Percentiles rank a stretch among this genome's conserved stretches.
Conservation (phyloP, 2,888 invertebrate species). For the Dynastes maya region DNA sequence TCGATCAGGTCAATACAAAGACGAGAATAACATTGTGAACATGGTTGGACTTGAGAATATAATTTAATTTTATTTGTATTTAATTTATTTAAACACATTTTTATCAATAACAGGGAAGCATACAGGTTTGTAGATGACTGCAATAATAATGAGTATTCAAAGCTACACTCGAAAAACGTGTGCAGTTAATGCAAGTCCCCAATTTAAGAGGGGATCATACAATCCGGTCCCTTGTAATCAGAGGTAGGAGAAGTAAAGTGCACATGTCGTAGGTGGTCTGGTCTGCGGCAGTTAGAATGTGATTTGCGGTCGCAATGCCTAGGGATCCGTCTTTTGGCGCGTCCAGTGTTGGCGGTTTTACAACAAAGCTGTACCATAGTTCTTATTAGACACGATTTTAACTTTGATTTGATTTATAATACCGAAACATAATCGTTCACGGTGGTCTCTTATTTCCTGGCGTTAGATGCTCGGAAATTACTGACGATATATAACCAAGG, state of each 20-base stretch:
- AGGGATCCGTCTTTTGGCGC: constrained; percentile 22
- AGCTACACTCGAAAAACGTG: neutral
- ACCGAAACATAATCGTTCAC: neutral
- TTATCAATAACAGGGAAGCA: no score
- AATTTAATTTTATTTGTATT: no score
- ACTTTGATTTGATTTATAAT: constrained; percentile 13
- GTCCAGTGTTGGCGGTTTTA: neutral
- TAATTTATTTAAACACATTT: no score
- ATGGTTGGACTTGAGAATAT: no score
- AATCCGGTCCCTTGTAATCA: constrained; percentile 42
- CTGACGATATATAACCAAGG: neutral
- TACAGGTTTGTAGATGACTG: no score
- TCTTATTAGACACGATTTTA: constrained; percentile 12
- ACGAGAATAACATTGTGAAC: no score
- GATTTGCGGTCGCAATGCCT: constrained; percentile 36
- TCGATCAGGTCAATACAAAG: no score
- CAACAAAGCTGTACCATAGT: neutral
- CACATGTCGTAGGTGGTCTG: constrained; percentile 45
- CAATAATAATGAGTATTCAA: neutral
- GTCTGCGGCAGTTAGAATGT: constrained; percentile 21
- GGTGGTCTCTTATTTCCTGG: constrained; percentile 18
- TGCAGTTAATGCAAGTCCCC: neutral
- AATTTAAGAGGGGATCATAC: constrained; percentile 17
- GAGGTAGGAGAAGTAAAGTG: constrained; percentile 18
- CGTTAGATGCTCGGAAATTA: constrained; percentile 16